Base-by-base conservation (phyloP, 1,140 invertebrate species). In the Phthorimaea operculella region DNA sequence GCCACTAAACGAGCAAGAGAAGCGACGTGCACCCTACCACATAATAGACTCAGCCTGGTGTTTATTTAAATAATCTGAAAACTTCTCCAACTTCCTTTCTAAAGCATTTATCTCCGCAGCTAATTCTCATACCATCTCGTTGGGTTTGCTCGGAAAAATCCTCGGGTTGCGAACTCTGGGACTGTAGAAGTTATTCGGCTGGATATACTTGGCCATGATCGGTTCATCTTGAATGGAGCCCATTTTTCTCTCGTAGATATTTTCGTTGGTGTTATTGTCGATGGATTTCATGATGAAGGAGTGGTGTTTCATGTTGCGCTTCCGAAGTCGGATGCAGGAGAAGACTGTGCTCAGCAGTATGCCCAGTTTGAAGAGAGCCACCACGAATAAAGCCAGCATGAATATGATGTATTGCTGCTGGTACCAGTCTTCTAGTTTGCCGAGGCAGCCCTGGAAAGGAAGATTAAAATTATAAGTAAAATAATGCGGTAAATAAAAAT, bases 401-500 rank as follows among this genome's bases (percentile, higher is more conserved):
- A 95, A 90, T 44, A 92, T 85, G 10, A 93, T 74, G 36, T 92
- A 92, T 66, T 95, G 92, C 34, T 92, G 87, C 47, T 92, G 87
- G 56, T 93, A 91, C 92, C 93, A 96, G 54, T 88, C 86, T 77
- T 94, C 92, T 18, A 95, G 80, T 73, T 88, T 88, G 15, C 83
- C 81, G 4, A 92, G 70, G 61, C 93, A 95, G 12, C 93, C 91
- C 90, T 93, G 72, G 15, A 87, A 87, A 57, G 44, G 57, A 65
- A 66, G 73, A 58, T 34, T n/a, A n/a, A n/a, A n/a, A n/a, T n/a
- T 6, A 28, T 28, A 28, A 28, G 21, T 28, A 28, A n/a, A n/a
- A n/a, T n/a, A n/a, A n/a, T n/a, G n/a, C n/a, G n/a, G n/a, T n/a
- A n/a, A n/a, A n/a, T n/a, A n/a, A n/a, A n/a, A n/a, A n/a, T n/a